Evolutionary conservation across 2,888 invertebrate species (phyloP).

Genomic region (Yponomeuta sedellus): DNA sequence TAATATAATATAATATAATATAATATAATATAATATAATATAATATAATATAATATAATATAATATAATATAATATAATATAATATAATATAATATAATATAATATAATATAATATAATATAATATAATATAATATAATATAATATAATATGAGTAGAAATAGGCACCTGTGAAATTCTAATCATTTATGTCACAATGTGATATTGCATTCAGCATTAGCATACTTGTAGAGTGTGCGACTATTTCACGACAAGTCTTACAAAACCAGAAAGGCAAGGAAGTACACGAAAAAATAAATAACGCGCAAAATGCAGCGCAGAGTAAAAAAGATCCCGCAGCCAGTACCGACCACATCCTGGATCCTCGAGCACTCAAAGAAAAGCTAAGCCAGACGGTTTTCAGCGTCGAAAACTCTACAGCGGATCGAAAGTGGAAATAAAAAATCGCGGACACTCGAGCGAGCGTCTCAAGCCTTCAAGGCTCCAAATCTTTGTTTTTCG

Average conservation of each 20-base stretch:
- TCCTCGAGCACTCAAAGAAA: slow-evolving; percentile 49
- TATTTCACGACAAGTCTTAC: background rate
- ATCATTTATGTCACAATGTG: no score
- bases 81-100: no score
- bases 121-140: no score
- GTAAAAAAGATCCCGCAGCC: slow-evolving; percentile 17
- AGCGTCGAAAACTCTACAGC: slow-evolving; percentile 50
- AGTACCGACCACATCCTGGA: slow-evolving; percentile 40
- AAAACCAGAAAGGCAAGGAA: background rate
- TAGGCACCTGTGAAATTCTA: no score
- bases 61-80: no score
- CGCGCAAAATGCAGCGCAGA: slow-evolving; percentile 19
- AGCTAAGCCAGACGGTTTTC: slow-evolving; percentile 61
- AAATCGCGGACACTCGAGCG: slow-evolving; percentile 71
- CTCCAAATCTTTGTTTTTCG: slow-evolving; percentile 66
- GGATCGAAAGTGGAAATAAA: slow-evolving; percentile 69
- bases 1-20: no score
- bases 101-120: no score
- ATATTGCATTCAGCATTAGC: background rate
- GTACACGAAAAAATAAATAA: slow-evolving; percentile 26
- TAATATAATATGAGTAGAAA: no score
- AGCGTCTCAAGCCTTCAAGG: slow-evolving; percentile 62
- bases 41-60: no score
- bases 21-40: no score
- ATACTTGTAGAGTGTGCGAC: background rate